These are phyloP conservation scores for Arrhamphus sclerolepis DNA, from an alignment of 2,797 vertebrate species.

Conservation along the genomic window DNA sequence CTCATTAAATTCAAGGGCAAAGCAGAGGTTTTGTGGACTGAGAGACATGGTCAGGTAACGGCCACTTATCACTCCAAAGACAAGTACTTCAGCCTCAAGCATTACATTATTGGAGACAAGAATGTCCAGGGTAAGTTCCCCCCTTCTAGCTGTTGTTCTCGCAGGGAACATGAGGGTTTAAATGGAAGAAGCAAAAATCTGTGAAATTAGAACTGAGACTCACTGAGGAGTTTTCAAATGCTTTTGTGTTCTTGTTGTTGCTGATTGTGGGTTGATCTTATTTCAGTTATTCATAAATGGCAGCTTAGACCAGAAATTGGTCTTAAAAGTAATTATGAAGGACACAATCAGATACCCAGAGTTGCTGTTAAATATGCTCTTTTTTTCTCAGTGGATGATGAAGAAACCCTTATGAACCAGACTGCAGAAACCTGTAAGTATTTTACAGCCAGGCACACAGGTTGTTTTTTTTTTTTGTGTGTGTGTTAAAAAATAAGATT, in stretches of 20 bases:
- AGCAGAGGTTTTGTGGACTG: constrained; percentile 62
- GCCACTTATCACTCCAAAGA: constrained; percentile 66
- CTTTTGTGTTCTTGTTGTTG: too few species aligned
- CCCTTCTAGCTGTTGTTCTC: not conserved
- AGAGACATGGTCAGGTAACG: constrained; percentile 38
- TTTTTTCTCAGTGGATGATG: not conserved
- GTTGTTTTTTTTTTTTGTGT: too few species aligned
- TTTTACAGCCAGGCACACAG: not conserved
- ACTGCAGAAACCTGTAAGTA: constrained; percentile 25
- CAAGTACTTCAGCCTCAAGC: constrained; percentile 71
- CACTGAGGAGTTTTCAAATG: too few species aligned
- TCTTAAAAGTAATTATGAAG: too few species aligned
- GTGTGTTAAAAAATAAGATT: too few species aligned
- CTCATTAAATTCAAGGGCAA: constrained; percentile 75
- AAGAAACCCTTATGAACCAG: not conserved
- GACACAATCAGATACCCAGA: too few species aligned
- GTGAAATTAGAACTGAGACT: too few species aligned
- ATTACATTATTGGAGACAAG: constrained; percentile 50
- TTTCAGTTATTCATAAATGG: too few species aligned
- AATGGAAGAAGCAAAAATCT: not conserved
- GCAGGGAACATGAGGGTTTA: too few species aligned
- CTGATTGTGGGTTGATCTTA: too few species aligned
- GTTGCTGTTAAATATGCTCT: too few species aligned
- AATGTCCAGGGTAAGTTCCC: constrained; percentile 4
- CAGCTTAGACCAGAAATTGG: too few species aligned